Base-by-base conservation (phyloP, 2,888 invertebrate genomes). In the Petrolisthes cinctipes region DNA sequence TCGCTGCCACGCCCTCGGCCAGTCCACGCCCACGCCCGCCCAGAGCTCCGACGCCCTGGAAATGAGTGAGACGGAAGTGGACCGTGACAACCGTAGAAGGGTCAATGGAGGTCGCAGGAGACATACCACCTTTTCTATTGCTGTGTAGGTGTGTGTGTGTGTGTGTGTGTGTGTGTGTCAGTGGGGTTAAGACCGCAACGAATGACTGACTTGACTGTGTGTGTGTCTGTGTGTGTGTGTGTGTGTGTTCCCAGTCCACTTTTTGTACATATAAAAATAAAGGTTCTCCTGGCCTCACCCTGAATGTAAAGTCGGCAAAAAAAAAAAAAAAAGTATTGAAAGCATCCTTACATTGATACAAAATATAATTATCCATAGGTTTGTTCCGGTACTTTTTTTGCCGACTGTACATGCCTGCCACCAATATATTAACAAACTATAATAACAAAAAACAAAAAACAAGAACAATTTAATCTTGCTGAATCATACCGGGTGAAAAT, bases 21-120 rank as follows among this genome's bases (percentile, higher is more conserved):
- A 73, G 66, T 82, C 86, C 84, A 82, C 87, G 51, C 86, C 87
- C 75, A 83, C 86, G 37, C 86, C 87, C 75, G 83, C 88, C 79
- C 87, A 81, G 57, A 89, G 86, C 73, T 80, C 75, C 75, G 89
- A 85, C 51, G 85, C 79, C 78, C 71, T 86, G 61, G 89, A 86
- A 20, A 82, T 89, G 89, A 89, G 89, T 82, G 89, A 89, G 66
- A 86, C 89, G 17, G 89, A 89, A 85, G 86, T 86, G 57, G 89
- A 86, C 61, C 68, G 86, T 56, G 89, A 89, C 82, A 88, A 80
- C 82, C 73, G 88, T 53, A 54, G 84, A n/a, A 71, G 84, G 17
- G 71, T 23, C 17, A 80, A 51, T 14, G 79, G 80, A 78, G 83
- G 80, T 73, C 83, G 86, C n/a, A 17, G 86, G 17, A 83, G 83